Evolutionary conservation across 2,797 vertebrate genomes (phyloP).

Genomic region (Falco berigora): DNA sequence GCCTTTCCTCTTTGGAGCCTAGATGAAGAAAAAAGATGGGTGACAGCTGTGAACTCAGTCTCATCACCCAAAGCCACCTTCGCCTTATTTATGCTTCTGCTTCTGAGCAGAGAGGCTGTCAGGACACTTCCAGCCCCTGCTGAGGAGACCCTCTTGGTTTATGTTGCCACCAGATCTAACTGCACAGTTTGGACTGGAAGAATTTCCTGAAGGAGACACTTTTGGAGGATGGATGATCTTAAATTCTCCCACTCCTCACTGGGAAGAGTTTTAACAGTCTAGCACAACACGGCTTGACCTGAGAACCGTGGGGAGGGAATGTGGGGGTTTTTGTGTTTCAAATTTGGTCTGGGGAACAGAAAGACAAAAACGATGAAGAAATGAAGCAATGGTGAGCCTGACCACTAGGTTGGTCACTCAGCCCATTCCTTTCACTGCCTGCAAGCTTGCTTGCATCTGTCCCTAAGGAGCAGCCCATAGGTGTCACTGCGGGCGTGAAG

Average conservation of each 20-base stretch:
- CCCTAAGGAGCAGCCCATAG: neutral
- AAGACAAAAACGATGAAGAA: neutral
- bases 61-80: neutral
- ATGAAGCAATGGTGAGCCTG: neutral
- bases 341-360: neutral
- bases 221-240: neutral
- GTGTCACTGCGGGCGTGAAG: neutral
- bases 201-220: neutral
- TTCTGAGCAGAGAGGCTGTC: neutral
- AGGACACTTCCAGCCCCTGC: neutral
- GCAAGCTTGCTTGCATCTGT: neutral
- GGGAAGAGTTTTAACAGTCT: neutral
- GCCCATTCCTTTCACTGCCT: neutral
- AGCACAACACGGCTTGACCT: neutral
- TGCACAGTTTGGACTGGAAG: neutral
- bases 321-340: neutral
- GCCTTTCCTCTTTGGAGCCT: slow-evolving; percentile 65
- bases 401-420: neutral
- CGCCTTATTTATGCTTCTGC: neutral
- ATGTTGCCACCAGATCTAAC: neutral
- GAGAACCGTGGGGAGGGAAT: neutral
- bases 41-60: neutral
- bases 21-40: neutral
- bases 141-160: neutral
- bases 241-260: neutral